These are phyloP conservation scores for Galago senegalensis DNA, from an alignment of 2,797 vertebrate species.

Conservation along the genomic window DNA sequence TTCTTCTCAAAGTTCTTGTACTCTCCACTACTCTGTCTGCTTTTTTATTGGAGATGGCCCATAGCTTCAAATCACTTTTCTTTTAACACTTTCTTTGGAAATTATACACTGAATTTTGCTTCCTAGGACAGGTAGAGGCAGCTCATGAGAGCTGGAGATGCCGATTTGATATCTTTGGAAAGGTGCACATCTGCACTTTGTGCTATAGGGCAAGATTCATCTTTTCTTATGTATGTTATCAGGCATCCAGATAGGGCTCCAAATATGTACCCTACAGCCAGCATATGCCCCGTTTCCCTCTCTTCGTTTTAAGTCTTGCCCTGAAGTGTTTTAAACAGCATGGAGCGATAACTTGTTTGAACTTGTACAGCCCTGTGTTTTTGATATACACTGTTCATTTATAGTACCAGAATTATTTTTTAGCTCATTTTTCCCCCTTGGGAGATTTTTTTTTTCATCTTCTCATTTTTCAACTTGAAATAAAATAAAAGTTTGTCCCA, in stretches of 20 bases:
- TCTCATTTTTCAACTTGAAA: constrained; percentile 68
- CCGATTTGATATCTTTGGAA: not conserved
- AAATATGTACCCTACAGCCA: not conserved
- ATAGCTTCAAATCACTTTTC: not conserved
- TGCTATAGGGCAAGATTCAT: not conserved
- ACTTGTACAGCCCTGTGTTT: constrained; percentile 54
- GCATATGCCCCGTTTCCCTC: not conserved
- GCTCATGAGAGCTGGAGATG: not conserved
- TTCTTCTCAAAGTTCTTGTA: not conserved
- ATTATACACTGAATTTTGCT: not conserved
- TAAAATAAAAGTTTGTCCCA: constrained; percentile 14
- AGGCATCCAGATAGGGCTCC: not conserved
- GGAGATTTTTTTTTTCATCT: constrained; percentile 67
- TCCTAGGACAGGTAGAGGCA: not conserved
- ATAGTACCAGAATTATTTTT: constrained; percentile 61
- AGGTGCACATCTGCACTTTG: not conserved
- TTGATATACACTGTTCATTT: constrained; percentile 3
- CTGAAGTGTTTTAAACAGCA: constrained; percentile 15
- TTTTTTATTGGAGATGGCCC: constrained; percentile 25
- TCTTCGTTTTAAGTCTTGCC: constrained; percentile 16
- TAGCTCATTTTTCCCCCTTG: constrained; percentile 40
- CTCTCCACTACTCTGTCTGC: not conserved
- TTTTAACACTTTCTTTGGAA: constrained; percentile 1
- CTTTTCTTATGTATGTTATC: not conserved
- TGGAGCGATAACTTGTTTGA: constrained; percentile 42